A percentile compares a stretch with the other conserved stretches of the same genome.
phyloP scores from a whole-genome alignment of 1,140 invertebrate species.

The Anthonomus grandis region DNA sequence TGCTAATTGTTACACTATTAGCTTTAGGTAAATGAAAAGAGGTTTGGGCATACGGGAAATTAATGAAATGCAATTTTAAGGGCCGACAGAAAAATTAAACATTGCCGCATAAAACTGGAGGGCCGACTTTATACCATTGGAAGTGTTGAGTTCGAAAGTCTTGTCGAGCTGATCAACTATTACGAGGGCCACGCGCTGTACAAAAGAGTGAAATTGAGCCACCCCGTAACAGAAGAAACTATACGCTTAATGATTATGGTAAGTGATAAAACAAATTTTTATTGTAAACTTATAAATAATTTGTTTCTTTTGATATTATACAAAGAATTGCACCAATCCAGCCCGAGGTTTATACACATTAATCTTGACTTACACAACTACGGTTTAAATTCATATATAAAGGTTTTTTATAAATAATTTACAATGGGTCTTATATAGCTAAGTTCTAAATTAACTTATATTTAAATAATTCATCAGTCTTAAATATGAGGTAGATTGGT shows the following conservation, averaged over 20 bases:
- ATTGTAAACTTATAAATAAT: constrained; percentile 4
- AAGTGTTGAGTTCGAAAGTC: constrained; percentile 85
- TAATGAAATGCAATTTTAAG: constrained; percentile 52
- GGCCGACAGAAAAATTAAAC: constrained; percentile 90
- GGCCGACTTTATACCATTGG: constrained; percentile 88
- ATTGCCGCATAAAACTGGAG: constrained; percentile 90
- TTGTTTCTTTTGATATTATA: background rate
- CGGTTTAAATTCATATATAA: too few species aligned
- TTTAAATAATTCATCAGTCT: too few species aligned
- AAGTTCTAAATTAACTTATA: too few species aligned
- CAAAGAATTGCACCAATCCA: constrained; percentile 27
- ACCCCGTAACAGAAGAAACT: constrained; percentile 81
- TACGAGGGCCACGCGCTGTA: constrained; percentile 90
- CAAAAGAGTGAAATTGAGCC: constrained; percentile 80
- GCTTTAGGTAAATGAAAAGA: constrained; percentile 70
- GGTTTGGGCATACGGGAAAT: background rate
- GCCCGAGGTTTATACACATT: too few species aligned
- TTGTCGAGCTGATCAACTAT: constrained; percentile 88
- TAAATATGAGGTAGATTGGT: too few species aligned
- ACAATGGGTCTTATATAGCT: too few species aligned
- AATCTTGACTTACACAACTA: too few species aligned
- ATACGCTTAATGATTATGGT: constrained; percentile 65
- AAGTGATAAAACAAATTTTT: constrained; percentile 45
- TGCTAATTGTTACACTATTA: constrained; percentile 84
- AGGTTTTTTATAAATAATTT: too few species aligned